phyloP scores from a whole-genome alignment of 2,797 vertebrate species.

The Gephyroberyx darwinii region DNA sequence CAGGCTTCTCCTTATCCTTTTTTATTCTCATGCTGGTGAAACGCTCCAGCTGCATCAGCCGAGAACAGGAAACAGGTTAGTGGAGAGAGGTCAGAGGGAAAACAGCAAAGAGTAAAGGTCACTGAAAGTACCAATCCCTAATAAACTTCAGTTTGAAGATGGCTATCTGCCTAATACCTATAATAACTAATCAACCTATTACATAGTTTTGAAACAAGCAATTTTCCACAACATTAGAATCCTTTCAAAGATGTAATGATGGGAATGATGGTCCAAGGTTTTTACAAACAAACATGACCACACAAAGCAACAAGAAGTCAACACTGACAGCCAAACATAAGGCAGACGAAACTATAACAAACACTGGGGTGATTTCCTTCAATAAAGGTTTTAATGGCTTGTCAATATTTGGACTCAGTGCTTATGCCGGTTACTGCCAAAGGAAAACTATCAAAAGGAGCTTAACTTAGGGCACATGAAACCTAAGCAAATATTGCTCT shows the following conservation, averaged over 20 bases:
- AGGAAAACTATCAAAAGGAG: constrained; percentile 11
- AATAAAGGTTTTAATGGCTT: constrained; percentile 5
- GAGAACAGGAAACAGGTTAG: constrained; percentile 43
- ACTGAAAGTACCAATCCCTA: constrained; percentile 11
- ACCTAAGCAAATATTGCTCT: constrained; percentile 31
- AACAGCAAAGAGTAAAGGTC: background rate
- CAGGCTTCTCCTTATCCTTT: constrained; percentile 90
- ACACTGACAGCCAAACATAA: constrained; percentile 8
- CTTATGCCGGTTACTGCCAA: constrained; percentile 6
- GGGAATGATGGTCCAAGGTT: constrained; percentile 12
- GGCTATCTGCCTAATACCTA: background rate
- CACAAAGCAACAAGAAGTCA: constrained; percentile 32
- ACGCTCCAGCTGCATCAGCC: constrained; percentile 86
- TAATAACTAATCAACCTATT: background rate
- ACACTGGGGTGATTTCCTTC: background rate
- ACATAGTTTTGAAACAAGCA: background rate
- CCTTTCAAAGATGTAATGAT: constrained; percentile 26
- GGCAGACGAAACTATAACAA: background rate
- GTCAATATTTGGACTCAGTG: background rate
- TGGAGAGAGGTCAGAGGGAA: constrained; percentile 30
- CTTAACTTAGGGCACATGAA: background rate
- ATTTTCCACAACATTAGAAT: constrained; percentile 21
- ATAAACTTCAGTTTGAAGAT: constrained; percentile 34
- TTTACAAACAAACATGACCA: constrained; percentile 23
- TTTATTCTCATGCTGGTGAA: constrained; percentile 94